Conservation (phyloP, 2,113 vertebrate species). For the Plestiodon gilberti region DNA sequence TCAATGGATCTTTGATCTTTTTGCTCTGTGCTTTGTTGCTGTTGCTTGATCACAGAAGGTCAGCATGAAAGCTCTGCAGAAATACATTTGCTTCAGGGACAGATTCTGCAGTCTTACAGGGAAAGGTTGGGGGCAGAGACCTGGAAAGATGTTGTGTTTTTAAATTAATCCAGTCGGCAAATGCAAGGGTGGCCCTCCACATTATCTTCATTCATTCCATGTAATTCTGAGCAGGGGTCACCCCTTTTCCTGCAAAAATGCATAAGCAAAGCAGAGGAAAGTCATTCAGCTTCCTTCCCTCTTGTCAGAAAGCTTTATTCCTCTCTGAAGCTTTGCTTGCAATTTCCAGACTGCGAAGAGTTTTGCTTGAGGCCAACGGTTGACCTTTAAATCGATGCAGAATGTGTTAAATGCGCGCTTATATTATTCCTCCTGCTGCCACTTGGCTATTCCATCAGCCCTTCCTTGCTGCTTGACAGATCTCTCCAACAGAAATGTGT, state of each 20-base stretch:
- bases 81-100: slow-evolving; percentile 40
- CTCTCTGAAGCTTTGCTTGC: not conserved
- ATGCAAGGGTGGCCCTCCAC: not conserved
- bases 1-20: slow-evolving; percentile 53
- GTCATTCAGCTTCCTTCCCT: not conserved
- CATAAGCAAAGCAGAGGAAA: not conserved
- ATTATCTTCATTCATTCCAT: not conserved
- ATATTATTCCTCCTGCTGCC: not conserved
- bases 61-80: slow-evolving; percentile 44
- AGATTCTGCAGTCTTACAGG: not conserved
- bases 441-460: not conserved
- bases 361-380: not conserved
- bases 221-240: not conserved
- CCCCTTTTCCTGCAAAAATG: not conserved
- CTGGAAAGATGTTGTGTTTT: not conserved
- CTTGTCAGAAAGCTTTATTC: not conserved
- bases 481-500: not conserved
- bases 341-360: not conserved
- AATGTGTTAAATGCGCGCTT: not conserved
- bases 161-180: slow-evolving; percentile 30
- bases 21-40: not conserved
- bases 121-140: too few species aligned
- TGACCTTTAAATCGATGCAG: slow-evolving; percentile 3
- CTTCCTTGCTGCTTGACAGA: not conserved
- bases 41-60: slow-evolving; percentile 43